Evolutionary conservation across 2,113 vertebrate genomes (phyloP).

Genomic region (Aspiorhynchus laticeps): DNA sequence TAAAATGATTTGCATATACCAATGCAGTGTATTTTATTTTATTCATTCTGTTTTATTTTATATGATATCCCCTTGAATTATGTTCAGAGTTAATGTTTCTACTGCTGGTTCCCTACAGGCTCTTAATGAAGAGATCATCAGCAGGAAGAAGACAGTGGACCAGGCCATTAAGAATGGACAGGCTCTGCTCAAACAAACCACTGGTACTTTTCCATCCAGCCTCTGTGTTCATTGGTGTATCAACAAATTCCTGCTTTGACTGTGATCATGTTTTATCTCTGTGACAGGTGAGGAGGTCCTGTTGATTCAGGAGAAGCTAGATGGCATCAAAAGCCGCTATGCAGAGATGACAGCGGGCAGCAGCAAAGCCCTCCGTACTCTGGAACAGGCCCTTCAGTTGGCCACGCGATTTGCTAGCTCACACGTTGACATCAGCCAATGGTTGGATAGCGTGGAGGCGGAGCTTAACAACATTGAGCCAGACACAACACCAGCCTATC

Average conservation of each 20-base stretch:
- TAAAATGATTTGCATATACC: neutral
- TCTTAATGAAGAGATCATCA: constrained; percentile 94
- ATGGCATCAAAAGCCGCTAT: constrained; percentile 95
- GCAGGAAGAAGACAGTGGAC: constrained; percentile 96
- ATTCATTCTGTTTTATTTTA: neutral
- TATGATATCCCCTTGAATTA: neutral
- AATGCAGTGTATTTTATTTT: neutral
- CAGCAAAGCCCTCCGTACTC: constrained; percentile 88
- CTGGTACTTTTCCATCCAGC: constrained; percentile 76
- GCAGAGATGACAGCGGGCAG: constrained; percentile 91
- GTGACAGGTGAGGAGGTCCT: constrained; percentile 93
- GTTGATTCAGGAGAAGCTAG: constrained; percentile 97
- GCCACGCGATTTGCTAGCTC: constrained; percentile 93
- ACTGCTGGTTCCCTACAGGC: constrained; percentile 72
- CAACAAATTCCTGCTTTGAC: neutral
- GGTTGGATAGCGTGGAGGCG: constrained; percentile 87
- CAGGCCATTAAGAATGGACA: constrained; percentile 98
- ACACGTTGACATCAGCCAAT: constrained; percentile 85
- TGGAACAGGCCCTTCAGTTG: constrained; percentile 96
- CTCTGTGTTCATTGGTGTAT: neutral
- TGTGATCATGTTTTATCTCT: constrained; percentile 1
- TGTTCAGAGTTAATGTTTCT: constrained; percentile 1
- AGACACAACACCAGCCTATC: constrained; percentile 91
- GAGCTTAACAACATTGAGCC: constrained; percentile 83
- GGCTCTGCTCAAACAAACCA: constrained; percentile 96